phyloP scores from a whole-genome alignment of 2,888 invertebrate species.

The Nebria brevicollis region DNA sequence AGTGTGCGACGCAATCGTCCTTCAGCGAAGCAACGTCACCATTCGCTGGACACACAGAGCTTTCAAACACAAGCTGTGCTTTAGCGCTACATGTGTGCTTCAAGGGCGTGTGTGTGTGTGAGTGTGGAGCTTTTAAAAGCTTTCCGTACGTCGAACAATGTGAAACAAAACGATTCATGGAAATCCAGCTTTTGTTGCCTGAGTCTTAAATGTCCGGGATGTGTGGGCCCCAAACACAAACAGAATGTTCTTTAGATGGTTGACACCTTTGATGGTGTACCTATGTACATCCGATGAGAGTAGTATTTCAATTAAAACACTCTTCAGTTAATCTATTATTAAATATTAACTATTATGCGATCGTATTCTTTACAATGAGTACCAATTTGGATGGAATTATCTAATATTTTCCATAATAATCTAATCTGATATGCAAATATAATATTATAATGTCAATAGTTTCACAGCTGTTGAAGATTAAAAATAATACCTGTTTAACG shows the following conservation, averaged over 20 bases:
- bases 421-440: conserved; percentile 38
- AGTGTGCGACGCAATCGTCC: not conserved
- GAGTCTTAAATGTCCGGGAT: not conserved
- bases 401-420: not conserved
- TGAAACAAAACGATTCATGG: conserved; percentile 18
- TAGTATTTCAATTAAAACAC: no score
- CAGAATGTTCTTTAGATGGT: not conserved
- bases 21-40: not conserved
- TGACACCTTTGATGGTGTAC: not conserved
- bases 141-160: conserved; percentile 17
- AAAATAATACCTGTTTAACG: conserved; percentile 43
- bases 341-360: no score
- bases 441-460: conserved; percentile 30
- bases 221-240: not conserved
- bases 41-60: conserved; percentile 8
- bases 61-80: conserved; percentile 20
- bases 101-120: conserved; percentile 13
- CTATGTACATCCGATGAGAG: no score
- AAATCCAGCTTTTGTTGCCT: conserved; percentile 16
- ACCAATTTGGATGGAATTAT: not conserved
- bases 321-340: no score
- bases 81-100: conserved; percentile 11
- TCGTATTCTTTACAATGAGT: not conserved
- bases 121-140: conserved; percentile 43
- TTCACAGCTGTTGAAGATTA: conserved; percentile 41